Percentiles rank a stretch among this genome's conserved stretches.
phyloP scores from a whole-genome alignment of 2,888 invertebrate species.

The Drosophila algonquin region DNA sequence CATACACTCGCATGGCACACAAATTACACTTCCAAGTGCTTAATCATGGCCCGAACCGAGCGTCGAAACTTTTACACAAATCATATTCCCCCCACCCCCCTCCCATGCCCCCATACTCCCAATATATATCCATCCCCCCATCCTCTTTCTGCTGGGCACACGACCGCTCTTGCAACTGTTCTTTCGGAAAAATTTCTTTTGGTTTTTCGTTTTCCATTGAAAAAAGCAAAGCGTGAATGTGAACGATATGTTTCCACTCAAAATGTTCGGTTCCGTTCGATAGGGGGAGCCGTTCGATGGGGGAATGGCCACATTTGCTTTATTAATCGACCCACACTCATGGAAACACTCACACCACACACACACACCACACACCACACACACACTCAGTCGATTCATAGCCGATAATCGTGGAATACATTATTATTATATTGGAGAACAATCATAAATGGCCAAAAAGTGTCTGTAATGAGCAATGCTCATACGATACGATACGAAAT shows the following conservation, averaged over 20 bases:
- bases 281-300: neutral
- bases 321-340: constrained; percentile 71
- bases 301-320: constrained; percentile 66
- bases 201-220: constrained; percentile 67
- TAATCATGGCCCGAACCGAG: constrained; percentile 62
- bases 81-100: constrained; percentile 58
- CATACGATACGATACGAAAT: constrained; percentile 8
- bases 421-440: constrained; percentile 24
- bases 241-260: constrained; percentile 76
- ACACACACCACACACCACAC: neutral
- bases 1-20: constrained; percentile 49
- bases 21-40: constrained; percentile 78
- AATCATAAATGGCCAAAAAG: constrained; percentile 45
- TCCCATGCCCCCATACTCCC: neutral
- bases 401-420: constrained; percentile 43
- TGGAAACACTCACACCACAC: constrained; percentile 26
- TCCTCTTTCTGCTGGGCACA: constrained; percentile 12
- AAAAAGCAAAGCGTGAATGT: constrained; percentile 61
- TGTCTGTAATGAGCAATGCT: constrained; percentile 37
- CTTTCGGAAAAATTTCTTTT: constrained; percentile 37
- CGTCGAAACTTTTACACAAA: constrained; percentile 70
- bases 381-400: constrained; percentile 4
- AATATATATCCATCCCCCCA: neutral
- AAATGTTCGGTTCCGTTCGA: constrained; percentile 29
- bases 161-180: constrained; percentile 22